These are phyloP conservation scores for Eulemur macaco DNA, from an alignment of 2,113 vertebrate species.

Conservation along the genomic window DNA sequence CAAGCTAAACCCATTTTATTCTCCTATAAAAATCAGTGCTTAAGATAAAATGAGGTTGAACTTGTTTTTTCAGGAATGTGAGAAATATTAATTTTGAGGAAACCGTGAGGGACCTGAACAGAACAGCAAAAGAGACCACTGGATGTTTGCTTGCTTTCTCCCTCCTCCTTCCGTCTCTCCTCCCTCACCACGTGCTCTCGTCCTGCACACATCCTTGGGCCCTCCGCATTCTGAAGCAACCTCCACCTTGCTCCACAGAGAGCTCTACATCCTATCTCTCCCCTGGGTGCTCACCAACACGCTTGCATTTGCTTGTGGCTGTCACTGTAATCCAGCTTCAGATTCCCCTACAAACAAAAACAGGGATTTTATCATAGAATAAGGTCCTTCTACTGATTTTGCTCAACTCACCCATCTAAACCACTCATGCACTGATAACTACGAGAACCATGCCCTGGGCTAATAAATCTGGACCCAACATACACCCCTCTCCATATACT, in stretches of 20 bases:
- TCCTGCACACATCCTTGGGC: too few species aligned
- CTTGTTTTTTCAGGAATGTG: not conserved
- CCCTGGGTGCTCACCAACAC: not conserved
- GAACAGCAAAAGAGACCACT: not conserved
- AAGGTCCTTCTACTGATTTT: not conserved
- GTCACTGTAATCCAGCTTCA: not conserved
- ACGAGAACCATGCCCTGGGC: not conserved
- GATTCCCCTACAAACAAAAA: not conserved
- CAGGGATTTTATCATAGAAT: not conserved
- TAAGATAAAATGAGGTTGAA: not conserved
- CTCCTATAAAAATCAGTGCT: not conserved
- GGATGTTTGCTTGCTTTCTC: not conserved
- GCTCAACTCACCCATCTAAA: not conserved
- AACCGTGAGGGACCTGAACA: not conserved
- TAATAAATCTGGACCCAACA: not conserved
- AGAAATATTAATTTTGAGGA: not conserved
- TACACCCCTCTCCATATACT: not conserved
- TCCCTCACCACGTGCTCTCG: not conserved
- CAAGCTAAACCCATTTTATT: not conserved
- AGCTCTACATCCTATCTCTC: not conserved
- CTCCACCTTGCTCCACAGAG: accelerated
- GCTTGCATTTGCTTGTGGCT: not conserved
- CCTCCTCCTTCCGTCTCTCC: not conserved
- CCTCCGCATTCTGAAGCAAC: not conserved
- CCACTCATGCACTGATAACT: not conserved